Base-by-base conservation (phyloP, 2,797 vertebrate genomes). In the Botia almorhae region DNA sequence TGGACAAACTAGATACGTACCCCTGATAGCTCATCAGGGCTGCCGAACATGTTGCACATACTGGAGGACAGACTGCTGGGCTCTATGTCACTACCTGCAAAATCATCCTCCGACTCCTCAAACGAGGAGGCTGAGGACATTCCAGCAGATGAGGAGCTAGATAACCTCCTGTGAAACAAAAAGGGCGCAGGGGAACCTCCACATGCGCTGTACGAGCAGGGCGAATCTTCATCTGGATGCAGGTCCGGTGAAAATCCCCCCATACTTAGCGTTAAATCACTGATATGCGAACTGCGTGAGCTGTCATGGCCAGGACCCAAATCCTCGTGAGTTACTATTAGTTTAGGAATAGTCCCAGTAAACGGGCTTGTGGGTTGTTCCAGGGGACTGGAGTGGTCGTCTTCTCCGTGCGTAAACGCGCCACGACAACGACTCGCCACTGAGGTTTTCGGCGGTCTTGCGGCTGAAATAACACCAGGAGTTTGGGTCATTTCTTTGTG, bases 51-150 rank as follows among this genome's bases (percentile, higher is more conserved):
- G 14, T 60, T 53, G 74, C 76, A 87, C 81, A 82, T 80, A 46
- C 73, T 72, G 5, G 91, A 91, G 4, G 90, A 93, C 81, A 93
- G 83, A 19, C 93, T 92, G 39, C 50, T 48, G 86, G 92, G 91
- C 84, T 95, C 94, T n/a, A 91, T 87, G 81, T 95, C 94, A 71
- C 94, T 95, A 58, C 91, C 90, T 1, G 90, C 92, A 86, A 92
- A 93, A 81, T 97, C 96, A 86, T 97, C 96, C 86, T 97, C 96
- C 0, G 95, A 96, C 84, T 97, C 96, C 83, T 97, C 96, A 76
- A 97, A 96, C 55, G 96, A 97, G 1, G 96, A 97, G 55, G 95
- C 94, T 0, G 96, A 96, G 10, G 96, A 97, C 74, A 96, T 91
- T 70, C 95, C 92, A 0, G 94, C 88, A n/a, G 93, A 94, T 6